A percentile compares a stretch with the other conserved stretches of the same genome.
Evolutionary conservation across 2,888 invertebrate species (phyloP).

Genomic region (Epistrophella euchroma): DNA sequence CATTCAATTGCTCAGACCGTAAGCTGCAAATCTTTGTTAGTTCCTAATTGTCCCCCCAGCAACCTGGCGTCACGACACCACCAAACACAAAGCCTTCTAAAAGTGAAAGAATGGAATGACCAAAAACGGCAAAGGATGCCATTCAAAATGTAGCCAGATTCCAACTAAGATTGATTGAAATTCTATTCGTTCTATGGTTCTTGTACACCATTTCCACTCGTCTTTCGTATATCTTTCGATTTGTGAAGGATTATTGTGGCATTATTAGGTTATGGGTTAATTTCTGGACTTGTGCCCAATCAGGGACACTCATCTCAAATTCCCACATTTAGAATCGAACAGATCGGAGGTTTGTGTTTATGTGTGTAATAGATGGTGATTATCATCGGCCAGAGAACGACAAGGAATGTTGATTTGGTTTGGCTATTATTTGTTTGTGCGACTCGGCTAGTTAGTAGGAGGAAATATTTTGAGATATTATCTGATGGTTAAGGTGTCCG

Average conservation of each 20-base stretch:
- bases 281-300: conserved; percentile 51
- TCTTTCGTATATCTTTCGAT: conserved; percentile 37
- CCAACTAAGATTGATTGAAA: conserved; percentile 61
- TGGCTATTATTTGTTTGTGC: conserved; percentile 9
- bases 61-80: neutral
- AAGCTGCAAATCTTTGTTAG: conserved; percentile 63
- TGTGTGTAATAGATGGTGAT: conserved; percentile 67
- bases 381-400: conserved; percentile 24
- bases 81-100: conserved; percentile 7
- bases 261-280: conserved; percentile 71
- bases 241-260: conserved; percentile 71
- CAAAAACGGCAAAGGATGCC: conserved; percentile 26
- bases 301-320: neutral
- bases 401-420: conserved; percentile 51
- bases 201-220: neutral
- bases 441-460: conserved; percentile 11
- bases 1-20: conserved; percentile 62
- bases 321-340: conserved; percentile 23
- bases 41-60: conserved; percentile 57
- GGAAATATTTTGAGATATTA: neutral
- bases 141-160: conserved; percentile 25
- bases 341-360: conserved; percentile 48
- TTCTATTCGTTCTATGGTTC: conserved; percentile 19
- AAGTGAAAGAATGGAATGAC: neutral
- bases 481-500: neutral